Base-by-base conservation (phyloP, 2,113 vertebrate species). In the Trochalopteron elliotii region DNA sequence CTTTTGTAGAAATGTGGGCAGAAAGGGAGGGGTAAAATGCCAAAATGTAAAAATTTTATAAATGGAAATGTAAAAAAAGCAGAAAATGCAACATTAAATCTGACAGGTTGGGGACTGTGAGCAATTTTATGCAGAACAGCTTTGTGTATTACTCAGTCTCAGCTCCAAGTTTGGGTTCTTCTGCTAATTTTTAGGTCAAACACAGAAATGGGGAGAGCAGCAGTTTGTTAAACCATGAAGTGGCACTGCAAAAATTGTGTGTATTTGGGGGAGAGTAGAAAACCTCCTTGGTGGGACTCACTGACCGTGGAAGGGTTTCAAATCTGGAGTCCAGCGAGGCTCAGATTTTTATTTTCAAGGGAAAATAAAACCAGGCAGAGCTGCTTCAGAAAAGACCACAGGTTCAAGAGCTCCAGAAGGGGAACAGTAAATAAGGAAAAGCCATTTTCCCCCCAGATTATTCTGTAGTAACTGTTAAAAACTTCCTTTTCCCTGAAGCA, bases 261-360 rank as follows among this genome's bases (percentile, higher is more conserved):
- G 13, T 55, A 12, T 87, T 57, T 31, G 37, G 30, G 24, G 15
- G 22, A n/a, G 45, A n/a, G 45, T 5, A 7, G 24, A n/a, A 37
- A 87, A 42, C 9, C 11, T 37, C 4, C 52, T 30, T 15, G 52
- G 56, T 49, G 63, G 27, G 64, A 47, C 25, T 63, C 57, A 12
- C 21, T 59, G 64, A 3, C 3, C 37, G 15, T 1, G 0, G 44
- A 22, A 30, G 0, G 27, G 42, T 24, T 35, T 47, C 45, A 57
- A 75, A 65, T 30, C 9, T 44, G 57, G 47, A 81, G 30, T 4
- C 74, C 45, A 82, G 63, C 40, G 35, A 42, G 40, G 25, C 65
- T 67, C 45, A 42, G 42, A 27, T 7, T 49, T 49, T 49, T 4
- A 4, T 49, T 49, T 24, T 24, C 23, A 10, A 28, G 21, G 27